These are phyloP conservation scores for Rambutsinella grinnellia DNA, from an alignment of 2,888 invertebrate genomes.

Conservation along the genomic window DNA sequence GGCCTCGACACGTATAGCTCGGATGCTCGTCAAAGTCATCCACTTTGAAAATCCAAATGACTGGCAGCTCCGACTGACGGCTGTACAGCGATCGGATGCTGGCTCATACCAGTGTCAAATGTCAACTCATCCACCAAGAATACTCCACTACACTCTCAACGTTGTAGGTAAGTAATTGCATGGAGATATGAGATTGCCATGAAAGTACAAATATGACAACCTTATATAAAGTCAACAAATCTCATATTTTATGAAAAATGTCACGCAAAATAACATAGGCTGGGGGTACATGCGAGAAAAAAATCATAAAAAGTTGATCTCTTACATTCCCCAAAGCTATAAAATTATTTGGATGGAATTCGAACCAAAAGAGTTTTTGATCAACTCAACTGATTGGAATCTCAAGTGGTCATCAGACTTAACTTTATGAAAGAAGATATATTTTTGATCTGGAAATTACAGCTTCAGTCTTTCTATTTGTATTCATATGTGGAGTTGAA, in stretches of 20 bases:
- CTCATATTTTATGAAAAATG: too few species aligned
- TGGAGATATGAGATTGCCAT: too few species aligned
- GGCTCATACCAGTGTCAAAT: conserved; percentile 68
- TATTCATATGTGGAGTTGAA: conserved; percentile 19
- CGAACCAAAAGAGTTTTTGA: not conserved
- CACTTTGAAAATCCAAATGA: conserved; percentile 73
- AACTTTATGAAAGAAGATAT: conserved; percentile 43
- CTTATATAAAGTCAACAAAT: too few species aligned
- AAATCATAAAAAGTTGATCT: too few species aligned
- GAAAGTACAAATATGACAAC: too few species aligned
- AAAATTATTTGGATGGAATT: too few species aligned
- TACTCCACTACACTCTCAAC: conserved; percentile 64
- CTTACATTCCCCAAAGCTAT: too few species aligned
- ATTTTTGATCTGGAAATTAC: conserved; percentile 41
- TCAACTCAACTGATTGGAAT: not conserved
- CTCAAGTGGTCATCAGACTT: conserved; percentile 39
- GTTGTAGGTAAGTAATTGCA: conserved; percentile 72
- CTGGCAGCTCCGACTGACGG: conserved; percentile 73
- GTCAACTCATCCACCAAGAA: conserved; percentile 67
- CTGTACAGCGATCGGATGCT: conserved; percentile 71
- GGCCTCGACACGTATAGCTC: conserved; percentile 68
- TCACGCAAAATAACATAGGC: too few species aligned
- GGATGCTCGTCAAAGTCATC: conserved; percentile 70
- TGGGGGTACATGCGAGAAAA: too few species aligned
- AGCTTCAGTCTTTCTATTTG: conserved; percentile 35